Evolutionary conservation across 2,113 vertebrate species (phyloP), one percentile per base, ranked within the genome.

Genomic region (Leptobrachium leishanense): DNA sequence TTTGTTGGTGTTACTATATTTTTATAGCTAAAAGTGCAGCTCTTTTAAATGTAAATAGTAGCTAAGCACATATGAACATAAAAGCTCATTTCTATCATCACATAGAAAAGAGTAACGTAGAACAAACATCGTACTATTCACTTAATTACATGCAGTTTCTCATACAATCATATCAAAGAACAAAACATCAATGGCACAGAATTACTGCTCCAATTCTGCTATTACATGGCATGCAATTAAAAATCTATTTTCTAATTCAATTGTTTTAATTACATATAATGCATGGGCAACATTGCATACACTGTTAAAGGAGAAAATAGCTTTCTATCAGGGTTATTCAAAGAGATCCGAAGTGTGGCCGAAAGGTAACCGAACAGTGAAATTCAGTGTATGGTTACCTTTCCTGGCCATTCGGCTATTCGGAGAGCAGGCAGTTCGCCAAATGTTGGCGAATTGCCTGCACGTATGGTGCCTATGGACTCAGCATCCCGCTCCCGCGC

Each of bases 111-210:
- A 62, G 12, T 41, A 7, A 43, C 43, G 65, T 66, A 77, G 54
- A 75, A 43, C 76, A 81, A 68, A 39, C 44, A n/a, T 2, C 41
- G 4, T 41, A 13, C 77, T 74, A 67, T 46, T 72, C 43, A 55
- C 50, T 53, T 78, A 81, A 82, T 83, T 80, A 81, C 55, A 76
- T 72, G 39, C 64, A 74, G 53, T 75, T 81, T 69, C 77, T 81
- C 75, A 20, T 42, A 40, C 63, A 68, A 69, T 77, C 50, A 72
- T 64, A 71, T 65, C 0, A 20, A 50, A 67, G 54, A 42, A 74
- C 5, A 79, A 62, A 80, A 80, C 77, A 71, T 68, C 67, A 71
- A 73, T 50, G 63, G 71, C 53, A 64, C 73, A 69, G 59, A 71
- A 66, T 42, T 67, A 59, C 78, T 75, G 67, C 46, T 62, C 59